phyloP scores from a whole-genome alignment of 2,113 vertebrate genomes.

The Scomber japonicus region DNA sequence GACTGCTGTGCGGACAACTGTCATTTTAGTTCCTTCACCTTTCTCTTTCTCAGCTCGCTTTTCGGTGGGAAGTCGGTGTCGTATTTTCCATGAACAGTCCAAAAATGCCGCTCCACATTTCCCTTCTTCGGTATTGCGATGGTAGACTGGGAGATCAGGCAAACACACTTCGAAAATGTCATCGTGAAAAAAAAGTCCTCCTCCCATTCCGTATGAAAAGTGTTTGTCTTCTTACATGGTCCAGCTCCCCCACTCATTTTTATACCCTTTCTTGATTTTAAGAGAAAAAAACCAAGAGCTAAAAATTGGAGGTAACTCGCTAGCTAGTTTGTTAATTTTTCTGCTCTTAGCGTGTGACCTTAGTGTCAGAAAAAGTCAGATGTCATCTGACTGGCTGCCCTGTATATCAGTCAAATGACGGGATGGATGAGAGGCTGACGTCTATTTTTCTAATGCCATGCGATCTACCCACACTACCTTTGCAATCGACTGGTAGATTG shows the following conservation, averaged over 20 bases:
- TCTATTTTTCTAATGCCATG: conserved; percentile 2
- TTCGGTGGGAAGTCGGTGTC: background rate
- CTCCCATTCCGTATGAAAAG: too few relatives aligned
- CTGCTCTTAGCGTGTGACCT: background rate
- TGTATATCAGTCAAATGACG: conserved; percentile 12
- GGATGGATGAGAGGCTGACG: background rate
- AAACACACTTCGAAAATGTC: conserved; percentile 8
- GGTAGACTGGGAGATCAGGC: background rate
- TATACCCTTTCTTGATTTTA: too few relatives aligned
- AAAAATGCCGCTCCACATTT: conserved; percentile 23
- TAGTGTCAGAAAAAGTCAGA: background rate
- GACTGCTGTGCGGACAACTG: too few relatives aligned
- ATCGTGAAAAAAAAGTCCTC: too few relatives aligned
- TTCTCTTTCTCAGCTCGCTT: background rate
- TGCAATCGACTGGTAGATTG: background rate
- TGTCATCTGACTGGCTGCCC: background rate
- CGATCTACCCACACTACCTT: conserved; percentile 16
- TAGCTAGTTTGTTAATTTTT: background rate
- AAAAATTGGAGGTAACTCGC: too few relatives aligned
- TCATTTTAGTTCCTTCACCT: conserved; percentile 14
- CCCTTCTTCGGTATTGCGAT: background rate
- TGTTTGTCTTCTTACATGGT: too few relatives aligned
- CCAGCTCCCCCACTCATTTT: too few relatives aligned
- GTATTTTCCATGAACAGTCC: conserved; percentile 2
- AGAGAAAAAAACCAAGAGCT: too few relatives aligned